These are phyloP conservation scores for Eulithis prunata DNA, from an alignment of 2,888 invertebrate species.

Conservation along the genomic window DNA sequence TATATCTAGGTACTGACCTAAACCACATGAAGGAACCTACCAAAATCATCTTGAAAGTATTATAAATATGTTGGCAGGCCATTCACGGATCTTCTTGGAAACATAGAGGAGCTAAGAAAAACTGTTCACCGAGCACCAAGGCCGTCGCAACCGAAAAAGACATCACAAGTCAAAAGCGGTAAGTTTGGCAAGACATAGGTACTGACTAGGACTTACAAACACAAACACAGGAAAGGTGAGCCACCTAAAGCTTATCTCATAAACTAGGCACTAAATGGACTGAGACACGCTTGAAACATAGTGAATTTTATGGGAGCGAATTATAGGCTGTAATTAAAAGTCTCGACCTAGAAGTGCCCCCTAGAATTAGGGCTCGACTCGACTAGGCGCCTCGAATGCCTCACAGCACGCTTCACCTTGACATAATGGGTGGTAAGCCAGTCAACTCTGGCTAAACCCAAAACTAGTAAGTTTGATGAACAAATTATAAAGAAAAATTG, in stretches of 20 bases:
- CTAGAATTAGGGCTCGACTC: neutral
- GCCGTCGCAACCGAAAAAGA: conserved; percentile 66
- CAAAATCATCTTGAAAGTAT: no score
- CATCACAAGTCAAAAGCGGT: conserved; percentile 74
- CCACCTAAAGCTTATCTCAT: neutral
- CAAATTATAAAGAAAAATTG: no score
- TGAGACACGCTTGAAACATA: conserved; percentile 9
- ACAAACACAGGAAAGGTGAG: no score
- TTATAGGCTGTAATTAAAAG: conserved; percentile 9
- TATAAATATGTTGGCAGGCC: conserved; percentile 69
- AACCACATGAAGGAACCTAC: no score
- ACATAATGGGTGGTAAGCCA: neutral
- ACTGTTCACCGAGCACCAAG: conserved; percentile 69
- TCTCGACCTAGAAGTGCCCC: conserved; percentile 4
- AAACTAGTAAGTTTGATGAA: no score
- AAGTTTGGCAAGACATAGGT: conserved; percentile 26
- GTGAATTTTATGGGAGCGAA: neutral
- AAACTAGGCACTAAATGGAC: neutral
- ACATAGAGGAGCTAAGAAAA: conserved; percentile 86
- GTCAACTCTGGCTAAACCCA: neutral
- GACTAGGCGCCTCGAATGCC: neutral
- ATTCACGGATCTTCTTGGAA: conserved; percentile 94
- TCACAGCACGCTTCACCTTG: conserved; percentile 12
- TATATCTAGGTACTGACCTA: no score
- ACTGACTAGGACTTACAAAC: no score